These are phyloP conservation scores for Prochilodus magdalenae DNA, from an alignment of 2,113 vertebrate genomes.

Conservation along the genomic window DNA sequence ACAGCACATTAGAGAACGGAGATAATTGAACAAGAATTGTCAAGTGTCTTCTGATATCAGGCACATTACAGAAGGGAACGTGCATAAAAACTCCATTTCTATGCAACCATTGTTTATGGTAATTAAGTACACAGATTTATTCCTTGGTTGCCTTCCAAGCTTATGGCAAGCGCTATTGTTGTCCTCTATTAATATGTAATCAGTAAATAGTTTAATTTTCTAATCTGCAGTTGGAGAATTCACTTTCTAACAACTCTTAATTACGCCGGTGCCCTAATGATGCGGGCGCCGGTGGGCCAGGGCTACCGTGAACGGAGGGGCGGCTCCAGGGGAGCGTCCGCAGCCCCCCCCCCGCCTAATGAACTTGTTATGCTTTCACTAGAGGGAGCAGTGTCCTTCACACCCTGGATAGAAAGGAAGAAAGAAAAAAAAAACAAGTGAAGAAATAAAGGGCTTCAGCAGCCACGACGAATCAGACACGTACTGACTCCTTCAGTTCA, in stretches of 20 bases:
- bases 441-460: not conserved
- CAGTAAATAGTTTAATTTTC: slow-evolving; percentile 99
- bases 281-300: slow-evolving; percentile 93
- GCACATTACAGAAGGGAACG: slow-evolving; percentile 99
- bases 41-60: slow-evolving; percentile 99
- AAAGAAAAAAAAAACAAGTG: too few species aligned
- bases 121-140: slow-evolving; percentile 99
- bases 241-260: slow-evolving; percentile 99
- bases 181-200: slow-evolving; percentile 99
- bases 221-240: slow-evolving; percentile 99
- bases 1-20: slow-evolving; percentile 99
- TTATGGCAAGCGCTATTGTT: slow-evolving; percentile 99
- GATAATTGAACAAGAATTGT: slow-evolving; percentile 99
- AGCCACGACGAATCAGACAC: too few species aligned
- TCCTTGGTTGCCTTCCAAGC: slow-evolving; percentile 99
- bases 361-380: slow-evolving; percentile 98
- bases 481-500: too few species aligned
- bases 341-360: slow-evolving; percentile 94
- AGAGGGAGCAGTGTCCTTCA: slow-evolving; percentile 89
- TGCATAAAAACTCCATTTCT: slow-evolving; percentile 99
- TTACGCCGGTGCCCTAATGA: slow-evolving; percentile 99
- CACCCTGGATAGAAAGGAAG: too few species aligned
- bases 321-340: slow-evolving; percentile 90
- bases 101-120: slow-evolving; percentile 99
- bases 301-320: slow-evolving; percentile 88